Evolutionary conservation across 2,888 invertebrate species (phyloP).

Genomic region (Andrena trimmerana): DNA sequence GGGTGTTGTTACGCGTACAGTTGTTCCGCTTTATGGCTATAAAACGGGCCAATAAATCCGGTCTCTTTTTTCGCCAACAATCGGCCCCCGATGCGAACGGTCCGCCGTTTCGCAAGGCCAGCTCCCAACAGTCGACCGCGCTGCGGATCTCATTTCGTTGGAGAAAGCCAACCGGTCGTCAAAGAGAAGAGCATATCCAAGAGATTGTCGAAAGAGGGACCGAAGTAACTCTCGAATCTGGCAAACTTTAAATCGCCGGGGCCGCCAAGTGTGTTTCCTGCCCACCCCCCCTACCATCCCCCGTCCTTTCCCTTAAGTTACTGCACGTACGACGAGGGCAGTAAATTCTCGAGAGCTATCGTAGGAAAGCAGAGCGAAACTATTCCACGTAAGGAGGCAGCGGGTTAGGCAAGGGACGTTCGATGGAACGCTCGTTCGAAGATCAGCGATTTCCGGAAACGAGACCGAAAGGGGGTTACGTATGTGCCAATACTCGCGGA

Average conservation of each 20-base stretch:
- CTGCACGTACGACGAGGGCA: conserved; percentile 69
- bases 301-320: conserved; percentile 48
- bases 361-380: conserved; percentile 66
- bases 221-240: conserved; percentile 38
- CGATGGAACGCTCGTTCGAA: conserved; percentile 62
- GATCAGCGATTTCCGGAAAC: conserved; percentile 74
- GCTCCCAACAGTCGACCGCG: conserved; percentile 8
- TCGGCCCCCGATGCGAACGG: neutral
- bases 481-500: conserved; percentile 72
- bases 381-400: conserved; percentile 65
- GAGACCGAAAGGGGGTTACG: conserved; percentile 69
- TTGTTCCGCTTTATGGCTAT: too few species aligned
- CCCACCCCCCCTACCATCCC: too few species aligned
- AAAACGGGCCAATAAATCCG: neutral
- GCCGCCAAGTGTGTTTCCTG: conserved; percentile 37
- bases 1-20: too few species aligned
- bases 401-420: conserved; percentile 46
- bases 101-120: neutral
- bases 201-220: conserved; percentile 13
- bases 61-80: neutral
- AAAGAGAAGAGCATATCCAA: conserved; percentile 20
- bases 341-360: conserved; percentile 73
- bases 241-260: conserved; percentile 67
- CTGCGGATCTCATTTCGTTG: conserved; percentile 24
- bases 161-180: conserved; percentile 19